phyloP scores from a whole-genome alignment of 2,113 vertebrate genomes.

The Rhinichthys klamathensis region DNA sequence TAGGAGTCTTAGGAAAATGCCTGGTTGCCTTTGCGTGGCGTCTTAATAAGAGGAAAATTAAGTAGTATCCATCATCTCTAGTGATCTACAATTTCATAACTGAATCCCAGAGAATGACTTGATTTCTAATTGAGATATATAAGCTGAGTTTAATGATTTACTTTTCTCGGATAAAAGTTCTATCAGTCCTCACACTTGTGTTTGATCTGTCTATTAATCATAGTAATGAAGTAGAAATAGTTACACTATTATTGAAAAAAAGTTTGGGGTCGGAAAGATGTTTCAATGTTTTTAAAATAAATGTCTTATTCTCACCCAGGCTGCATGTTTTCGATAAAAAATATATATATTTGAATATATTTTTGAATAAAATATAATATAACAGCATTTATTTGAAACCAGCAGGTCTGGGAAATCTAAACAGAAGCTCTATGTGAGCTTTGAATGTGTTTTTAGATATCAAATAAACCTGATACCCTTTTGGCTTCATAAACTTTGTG shows the following conservation, averaged over 20 bases:
- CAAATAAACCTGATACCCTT: neutral
- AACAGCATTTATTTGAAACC: neutral
- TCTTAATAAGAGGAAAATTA: constrained; percentile 40
- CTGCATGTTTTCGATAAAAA: neutral
- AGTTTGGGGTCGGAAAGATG: neutral
- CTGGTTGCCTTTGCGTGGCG: constrained; percentile 10
- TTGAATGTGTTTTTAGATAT: neutral
- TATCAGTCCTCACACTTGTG: neutral
- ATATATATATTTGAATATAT: neutral
- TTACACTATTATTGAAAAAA: neutral
- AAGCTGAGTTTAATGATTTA: constrained; percentile 19
- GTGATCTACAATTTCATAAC: constrained; percentile 18
- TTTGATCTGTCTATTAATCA: constrained; percentile 29
- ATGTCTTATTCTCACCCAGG: neutral
- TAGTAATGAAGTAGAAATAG: constrained; percentile 1
- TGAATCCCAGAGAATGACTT: neutral
- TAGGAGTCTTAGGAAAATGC: constrained; percentile 22
- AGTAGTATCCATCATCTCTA: constrained; percentile 19
- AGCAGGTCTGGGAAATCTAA: neutral
- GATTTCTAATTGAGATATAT: constrained; percentile 33
- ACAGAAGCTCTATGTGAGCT: neutral
- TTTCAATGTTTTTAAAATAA: neutral
- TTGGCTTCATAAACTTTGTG: neutral
- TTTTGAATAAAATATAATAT: neutral
- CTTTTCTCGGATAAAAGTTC: neutral